These are phyloP conservation scores for Pachyuromys duprasi DNA, from an alignment of 2,797 vertebrate genomes.

Conservation along the genomic window DNA sequence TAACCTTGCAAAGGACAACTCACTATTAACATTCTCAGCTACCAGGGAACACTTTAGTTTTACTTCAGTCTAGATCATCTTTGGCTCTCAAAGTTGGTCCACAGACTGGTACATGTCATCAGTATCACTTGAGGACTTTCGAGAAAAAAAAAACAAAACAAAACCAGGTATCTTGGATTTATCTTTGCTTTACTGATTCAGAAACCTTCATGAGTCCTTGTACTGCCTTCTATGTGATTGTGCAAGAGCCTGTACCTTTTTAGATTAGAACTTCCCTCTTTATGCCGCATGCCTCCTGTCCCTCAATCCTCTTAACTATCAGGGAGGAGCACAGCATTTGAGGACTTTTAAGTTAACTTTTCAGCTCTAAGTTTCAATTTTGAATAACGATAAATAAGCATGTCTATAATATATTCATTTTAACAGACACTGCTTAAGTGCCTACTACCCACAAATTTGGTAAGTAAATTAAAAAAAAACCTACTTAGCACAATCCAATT, in stretches of 20 bases:
- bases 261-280: not conserved
- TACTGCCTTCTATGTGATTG: not conserved
- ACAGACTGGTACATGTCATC: not conserved
- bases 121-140: not conserved
- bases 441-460: not conserved
- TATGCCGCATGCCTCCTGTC: fast-evolving
- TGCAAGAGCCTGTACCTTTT: not conserved
- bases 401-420: not conserved
- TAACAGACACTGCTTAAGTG: not conserved
- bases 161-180: too few species aligned
- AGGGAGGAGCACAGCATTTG: not conserved
- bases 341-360: not conserved
- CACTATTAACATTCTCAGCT: not conserved
- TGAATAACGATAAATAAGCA: not conserved
- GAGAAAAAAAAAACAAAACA: not conserved
- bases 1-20: not conserved
- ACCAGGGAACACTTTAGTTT: not conserved
- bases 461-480: not conserved
- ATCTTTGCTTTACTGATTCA: not conserved
- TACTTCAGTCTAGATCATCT: not conserved
- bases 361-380: not conserved
- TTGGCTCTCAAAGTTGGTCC: not conserved
- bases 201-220: not conserved
- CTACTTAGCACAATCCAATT: not conserved
- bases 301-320: not conserved